These are phyloP conservation scores for Antechinus stuartii DNA, from an alignment of 2,113 vertebrate genomes.

Conservation along the genomic window DNA sequence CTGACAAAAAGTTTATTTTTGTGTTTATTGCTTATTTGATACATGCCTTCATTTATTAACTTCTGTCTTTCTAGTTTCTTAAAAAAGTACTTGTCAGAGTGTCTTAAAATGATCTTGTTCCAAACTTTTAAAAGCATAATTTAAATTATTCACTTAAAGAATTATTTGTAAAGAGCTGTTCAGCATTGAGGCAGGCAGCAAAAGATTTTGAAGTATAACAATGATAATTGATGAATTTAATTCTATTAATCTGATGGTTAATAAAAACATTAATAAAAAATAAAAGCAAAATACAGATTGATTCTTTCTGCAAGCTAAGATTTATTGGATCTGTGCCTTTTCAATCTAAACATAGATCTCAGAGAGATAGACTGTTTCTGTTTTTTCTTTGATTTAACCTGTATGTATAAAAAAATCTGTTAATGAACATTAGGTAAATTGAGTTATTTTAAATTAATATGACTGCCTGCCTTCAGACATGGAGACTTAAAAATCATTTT, in stretches of 20 bases:
- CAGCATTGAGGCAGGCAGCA: neutral
- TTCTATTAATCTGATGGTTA: neutral
- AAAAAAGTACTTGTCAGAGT: neutral
- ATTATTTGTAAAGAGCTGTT: neutral
- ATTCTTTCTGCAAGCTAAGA: constrained; percentile 23
- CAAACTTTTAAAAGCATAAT: neutral
- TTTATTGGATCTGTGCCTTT: neutral
- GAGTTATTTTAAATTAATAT: neutral
- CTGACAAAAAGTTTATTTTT: neutral
- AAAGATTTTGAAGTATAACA: neutral
- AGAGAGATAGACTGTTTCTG: neutral
- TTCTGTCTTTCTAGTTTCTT: neutral
- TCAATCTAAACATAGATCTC: neutral
- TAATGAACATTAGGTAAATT: constrained; percentile 8
- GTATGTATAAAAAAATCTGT: neutral
- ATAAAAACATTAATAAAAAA: neutral
- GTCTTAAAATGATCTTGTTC: neutral
- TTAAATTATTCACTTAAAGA: neutral
- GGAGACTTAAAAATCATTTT: neutral
- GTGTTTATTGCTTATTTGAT: neutral
- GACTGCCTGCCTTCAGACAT: constrained; percentile 15
- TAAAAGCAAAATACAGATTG: neutral
- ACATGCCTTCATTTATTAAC: neutral
- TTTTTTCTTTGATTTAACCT: constrained; percentile 7
- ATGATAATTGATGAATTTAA: neutral